Conservation (phyloP, 1,140 invertebrate genomes). For the Pantala flavescens region DNA sequence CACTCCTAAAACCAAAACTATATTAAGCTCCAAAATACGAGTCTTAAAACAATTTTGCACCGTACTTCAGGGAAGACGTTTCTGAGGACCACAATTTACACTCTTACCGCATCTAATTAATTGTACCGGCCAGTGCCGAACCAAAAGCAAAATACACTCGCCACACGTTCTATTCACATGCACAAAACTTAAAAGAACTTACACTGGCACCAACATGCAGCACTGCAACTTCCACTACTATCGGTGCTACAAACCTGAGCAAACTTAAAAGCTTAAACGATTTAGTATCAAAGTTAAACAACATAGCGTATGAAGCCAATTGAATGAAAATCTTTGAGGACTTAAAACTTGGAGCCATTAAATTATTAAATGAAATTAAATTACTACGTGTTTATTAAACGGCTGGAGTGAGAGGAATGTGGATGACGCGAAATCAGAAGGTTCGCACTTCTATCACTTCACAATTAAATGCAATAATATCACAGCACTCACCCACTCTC, state of each 20-base stretch:
- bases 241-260: background rate
- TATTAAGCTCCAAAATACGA: background rate
- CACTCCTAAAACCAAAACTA: background rate
- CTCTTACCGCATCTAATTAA: background rate
- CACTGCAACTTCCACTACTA: background rate
- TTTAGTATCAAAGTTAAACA: background rate
- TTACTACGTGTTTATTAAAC: too few species aligned
- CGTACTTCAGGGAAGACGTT: background rate
- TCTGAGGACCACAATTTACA: background rate
- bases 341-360: too few species aligned
- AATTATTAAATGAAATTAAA: too few species aligned
- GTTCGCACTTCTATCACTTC: background rate
- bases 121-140: background rate
- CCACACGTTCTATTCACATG: conserved; percentile 4
- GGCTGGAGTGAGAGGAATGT: too few species aligned
- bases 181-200: conserved; percentile 3
- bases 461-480: background rate
- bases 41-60: background rate
- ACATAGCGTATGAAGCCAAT: background rate
- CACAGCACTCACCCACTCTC: background rate
- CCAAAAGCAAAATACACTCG: background rate
- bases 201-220: background rate
- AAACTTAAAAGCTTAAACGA: too few species aligned
- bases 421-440: too few species aligned
- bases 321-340: too few species aligned